phyloP scores from a whole-genome alignment of 2,113 vertebrate species.

The Chamaea fasciata region DNA sequence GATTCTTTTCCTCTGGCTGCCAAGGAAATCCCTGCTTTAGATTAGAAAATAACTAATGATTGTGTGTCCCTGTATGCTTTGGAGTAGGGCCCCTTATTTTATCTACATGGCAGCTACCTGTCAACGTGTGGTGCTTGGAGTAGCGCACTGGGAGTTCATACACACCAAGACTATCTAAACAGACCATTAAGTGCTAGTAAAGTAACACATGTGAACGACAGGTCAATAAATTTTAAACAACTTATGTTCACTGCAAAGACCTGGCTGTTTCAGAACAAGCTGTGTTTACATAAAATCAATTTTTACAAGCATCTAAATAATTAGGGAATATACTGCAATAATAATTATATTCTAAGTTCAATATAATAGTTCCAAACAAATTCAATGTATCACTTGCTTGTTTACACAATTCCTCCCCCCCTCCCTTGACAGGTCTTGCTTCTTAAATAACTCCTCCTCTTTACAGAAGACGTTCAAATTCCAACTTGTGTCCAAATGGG shows the following conservation, averaged over 20 bases:
- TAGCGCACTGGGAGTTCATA: conserved; percentile 70
- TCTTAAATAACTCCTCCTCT: not conserved
- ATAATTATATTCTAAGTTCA: conserved; percentile 48
- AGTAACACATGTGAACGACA: conserved; percentile 76
- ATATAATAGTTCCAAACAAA: conserved; percentile 5
- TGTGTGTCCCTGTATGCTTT: conserved; percentile 32
- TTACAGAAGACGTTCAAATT: not conserved
- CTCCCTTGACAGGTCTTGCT: not conserved
- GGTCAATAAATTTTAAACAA: conserved; percentile 78
- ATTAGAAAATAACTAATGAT: conserved; percentile 65
- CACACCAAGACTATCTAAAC: conserved; percentile 79
- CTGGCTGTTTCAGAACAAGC: conserved; percentile 49
- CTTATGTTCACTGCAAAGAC: conserved; percentile 65
- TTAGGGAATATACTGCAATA: conserved; percentile 58
- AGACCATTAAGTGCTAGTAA: conserved; percentile 80
- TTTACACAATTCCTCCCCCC: not conserved
- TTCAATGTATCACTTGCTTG: not conserved
- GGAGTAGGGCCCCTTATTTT: conserved; percentile 66
- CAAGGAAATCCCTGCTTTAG: conserved; percentile 46
- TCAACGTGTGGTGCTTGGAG: conserved; percentile 65
- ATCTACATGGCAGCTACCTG: conserved; percentile 70
- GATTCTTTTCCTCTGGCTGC: not conserved
- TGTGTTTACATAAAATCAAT: conserved; percentile 81
- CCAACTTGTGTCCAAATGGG: not conserved
- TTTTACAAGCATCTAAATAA: conserved; percentile 77